Evolutionary conservation across 2,797 vertebrate genomes (phyloP).

Genomic region (Thalassophryne amazonica): DNA sequence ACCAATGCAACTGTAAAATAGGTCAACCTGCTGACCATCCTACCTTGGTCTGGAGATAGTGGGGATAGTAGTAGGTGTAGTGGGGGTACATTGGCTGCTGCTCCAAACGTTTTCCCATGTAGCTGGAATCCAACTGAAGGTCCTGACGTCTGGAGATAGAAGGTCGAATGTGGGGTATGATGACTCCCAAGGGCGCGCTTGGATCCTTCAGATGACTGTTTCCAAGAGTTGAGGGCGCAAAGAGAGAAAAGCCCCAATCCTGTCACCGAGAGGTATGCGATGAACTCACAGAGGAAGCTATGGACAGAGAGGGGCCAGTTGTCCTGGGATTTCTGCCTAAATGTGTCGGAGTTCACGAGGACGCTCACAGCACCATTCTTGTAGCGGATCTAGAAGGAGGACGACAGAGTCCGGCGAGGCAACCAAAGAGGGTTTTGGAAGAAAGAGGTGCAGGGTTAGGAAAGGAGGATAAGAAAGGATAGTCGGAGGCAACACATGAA

Average conservation of each 20-base stretch:
- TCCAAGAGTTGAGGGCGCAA: constrained; percentile 44
- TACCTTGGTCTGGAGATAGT: constrained; percentile 98
- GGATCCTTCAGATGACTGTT: constrained; percentile 45
- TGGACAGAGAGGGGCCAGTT: constrained; percentile 25
- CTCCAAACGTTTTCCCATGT: constrained; percentile 99
- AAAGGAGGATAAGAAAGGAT: constrained; percentile 41
- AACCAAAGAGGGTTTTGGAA: constrained; percentile 13
- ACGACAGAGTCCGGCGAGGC: constrained; percentile 33
- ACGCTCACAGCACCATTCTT: constrained; percentile 41
- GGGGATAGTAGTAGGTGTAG: constrained; percentile 98
- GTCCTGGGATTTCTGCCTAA: constrained; percentile 49
- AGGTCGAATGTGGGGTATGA: constrained; percentile 42
- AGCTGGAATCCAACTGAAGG: constrained; percentile 95
- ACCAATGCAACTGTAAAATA: constrained; percentile 27
- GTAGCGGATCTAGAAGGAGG: constrained; percentile 19
- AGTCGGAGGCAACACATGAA: constrained; percentile 43
- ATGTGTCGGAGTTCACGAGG: constrained; percentile 39
- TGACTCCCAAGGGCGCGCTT: constrained; percentile 45
- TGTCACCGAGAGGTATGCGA: constrained; percentile 22
- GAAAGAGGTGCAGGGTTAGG: constrained; percentile 47
- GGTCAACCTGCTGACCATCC: constrained; percentile 32
- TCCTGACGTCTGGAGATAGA: constrained; percentile 75
- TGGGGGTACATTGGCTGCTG: constrained; percentile 99
- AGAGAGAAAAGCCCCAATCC: constrained; percentile 26
- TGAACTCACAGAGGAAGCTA: constrained; percentile 34